Conservation (phyloP, 2,797 vertebrate species). For the Enteromius treurensis region DNA sequence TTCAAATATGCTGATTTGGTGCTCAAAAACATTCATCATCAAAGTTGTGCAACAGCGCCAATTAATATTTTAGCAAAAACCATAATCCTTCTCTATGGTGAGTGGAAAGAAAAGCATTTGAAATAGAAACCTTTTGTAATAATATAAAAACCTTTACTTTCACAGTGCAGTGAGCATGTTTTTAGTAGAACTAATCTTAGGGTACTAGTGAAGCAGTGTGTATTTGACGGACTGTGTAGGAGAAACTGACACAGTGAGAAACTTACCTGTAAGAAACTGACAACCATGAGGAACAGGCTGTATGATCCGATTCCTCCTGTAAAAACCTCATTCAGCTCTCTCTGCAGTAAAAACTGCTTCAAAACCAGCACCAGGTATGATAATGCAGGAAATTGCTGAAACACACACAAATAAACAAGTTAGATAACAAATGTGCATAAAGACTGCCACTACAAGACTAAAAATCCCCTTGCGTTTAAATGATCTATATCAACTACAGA, state of each 20-base stretch:
- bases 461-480: not conserved
- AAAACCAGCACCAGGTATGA: constrained; percentile 97
- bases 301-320: constrained; percentile 98
- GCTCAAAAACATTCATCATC: not conserved
- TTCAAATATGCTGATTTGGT: not conserved
- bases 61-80: not conserved
- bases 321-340: constrained; percentile 98
- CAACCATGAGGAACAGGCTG: constrained; percentile 98
- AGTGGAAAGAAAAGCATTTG: not conserved
- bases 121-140: not conserved
- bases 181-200: not conserved
- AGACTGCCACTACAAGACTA: not conserved
- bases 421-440: not conserved
- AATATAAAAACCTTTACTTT: not conserved
- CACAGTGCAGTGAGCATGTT: not conserved
- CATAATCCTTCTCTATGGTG: not conserved
- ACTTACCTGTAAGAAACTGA: constrained; percentile 95
- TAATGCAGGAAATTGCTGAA: constrained; percentile 95
- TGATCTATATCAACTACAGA: not conserved
- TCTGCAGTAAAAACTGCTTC: constrained; percentile 97
- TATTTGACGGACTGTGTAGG: not conserved
- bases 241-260: not conserved
- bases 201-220: not conserved
- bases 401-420: constrained; percentile 19
- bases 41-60: not conserved